Percentiles rank a stretch among this genome's conserved stretches.
Conservation (phyloP, 92 coral and sea anemone genomes). For the Paramuricea clavata region DNA sequence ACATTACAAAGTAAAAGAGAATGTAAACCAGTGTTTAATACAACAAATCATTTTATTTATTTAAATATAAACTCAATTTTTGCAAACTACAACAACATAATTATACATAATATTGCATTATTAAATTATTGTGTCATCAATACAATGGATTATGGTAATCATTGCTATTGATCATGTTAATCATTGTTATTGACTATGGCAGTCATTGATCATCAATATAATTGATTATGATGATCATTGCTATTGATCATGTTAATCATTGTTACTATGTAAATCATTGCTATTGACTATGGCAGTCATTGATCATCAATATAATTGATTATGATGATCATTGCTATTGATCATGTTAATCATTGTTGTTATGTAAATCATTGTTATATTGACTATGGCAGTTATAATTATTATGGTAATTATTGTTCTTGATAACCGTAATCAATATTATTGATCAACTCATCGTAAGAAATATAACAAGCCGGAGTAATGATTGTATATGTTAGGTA, state of each 20-base stretch:
- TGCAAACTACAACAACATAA: background rate
- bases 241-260: no score
- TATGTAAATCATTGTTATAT: no score
- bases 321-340: background rate
- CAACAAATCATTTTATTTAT: background rate
- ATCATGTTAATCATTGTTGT: no score
- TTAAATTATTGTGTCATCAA: background rate
- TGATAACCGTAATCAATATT: background rate
- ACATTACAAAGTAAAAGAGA: no score
- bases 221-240: background rate
- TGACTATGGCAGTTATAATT: background rate
- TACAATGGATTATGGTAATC: background rate
- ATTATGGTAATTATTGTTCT: background rate
- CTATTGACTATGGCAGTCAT: background rate
- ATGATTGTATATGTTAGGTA: slow-evolving; percentile 30
- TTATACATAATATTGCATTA: background rate
- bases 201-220: background rate
- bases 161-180: background rate
- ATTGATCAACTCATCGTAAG: background rate
- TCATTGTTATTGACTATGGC: no score
- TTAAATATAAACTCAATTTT: background rate
- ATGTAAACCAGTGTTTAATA: background rate
- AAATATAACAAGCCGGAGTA: slow-evolving; percentile 41
- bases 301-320: background rate
- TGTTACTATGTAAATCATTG: no score